Evolutionary conservation across 2,113 vertebrate species (phyloP).

Genomic region (Mormyrus lacerda): DNA sequence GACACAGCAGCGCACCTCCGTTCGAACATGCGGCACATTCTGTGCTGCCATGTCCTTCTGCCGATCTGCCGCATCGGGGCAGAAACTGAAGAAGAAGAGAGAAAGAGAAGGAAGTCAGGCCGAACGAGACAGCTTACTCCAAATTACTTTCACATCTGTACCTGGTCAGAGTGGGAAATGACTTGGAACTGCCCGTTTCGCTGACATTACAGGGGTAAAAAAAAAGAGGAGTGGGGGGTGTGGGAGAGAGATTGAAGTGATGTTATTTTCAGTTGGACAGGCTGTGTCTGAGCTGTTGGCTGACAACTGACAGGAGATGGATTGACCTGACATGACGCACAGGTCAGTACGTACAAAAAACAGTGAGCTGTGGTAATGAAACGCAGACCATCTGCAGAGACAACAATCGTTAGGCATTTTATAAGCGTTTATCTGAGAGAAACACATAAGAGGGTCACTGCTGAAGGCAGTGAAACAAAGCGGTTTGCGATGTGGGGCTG

Average conservation of each 20-base stretch:
- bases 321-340: background rate
- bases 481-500: background rate
- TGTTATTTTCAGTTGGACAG: constrained; percentile 1
- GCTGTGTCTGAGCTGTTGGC: background rate
- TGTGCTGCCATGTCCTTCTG: background rate
- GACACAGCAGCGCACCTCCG: background rate
- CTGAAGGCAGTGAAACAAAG: background rate
- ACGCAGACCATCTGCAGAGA: background rate
- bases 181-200: background rate
- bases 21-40: background rate
- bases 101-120: background rate
- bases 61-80: background rate
- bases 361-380: background rate
- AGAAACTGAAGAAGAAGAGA: background rate
- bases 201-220: background rate
- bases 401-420: background rate
- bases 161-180: constrained; percentile 2
- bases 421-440: background rate
- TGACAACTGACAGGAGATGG: background rate
- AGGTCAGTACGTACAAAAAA: background rate
- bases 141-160: constrained; percentile 6
- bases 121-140: background rate
- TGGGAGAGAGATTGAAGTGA: background rate
- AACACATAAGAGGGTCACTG: background rate
- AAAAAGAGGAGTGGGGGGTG: background rate